phyloP scores from a whole-genome alignment of 64 coral and sea anemone genomes.

The Montipora sp. region DNA sequence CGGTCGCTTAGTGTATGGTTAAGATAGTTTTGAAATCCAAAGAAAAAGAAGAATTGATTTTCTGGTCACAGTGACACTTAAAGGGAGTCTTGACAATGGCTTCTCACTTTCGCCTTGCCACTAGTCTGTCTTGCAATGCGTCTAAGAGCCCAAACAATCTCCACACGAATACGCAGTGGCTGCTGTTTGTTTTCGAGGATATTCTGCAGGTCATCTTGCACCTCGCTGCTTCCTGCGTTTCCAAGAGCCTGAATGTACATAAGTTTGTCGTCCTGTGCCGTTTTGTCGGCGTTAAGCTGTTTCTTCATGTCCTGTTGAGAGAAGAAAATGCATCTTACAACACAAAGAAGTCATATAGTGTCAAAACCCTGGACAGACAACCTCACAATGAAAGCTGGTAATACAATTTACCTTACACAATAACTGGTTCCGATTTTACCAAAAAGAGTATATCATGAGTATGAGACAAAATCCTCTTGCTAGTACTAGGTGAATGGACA shows the following conservation, averaged over 20 bases:
- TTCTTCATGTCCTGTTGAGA: conserved; percentile 1
- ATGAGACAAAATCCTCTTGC: too few species aligned
- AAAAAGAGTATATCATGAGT: too few species aligned
- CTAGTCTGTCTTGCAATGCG: conserved; percentile 2
- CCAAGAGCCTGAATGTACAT: conserved; percentile 75
- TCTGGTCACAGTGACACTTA: background rate
- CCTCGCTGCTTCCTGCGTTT: conserved; percentile 46
- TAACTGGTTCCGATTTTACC: background rate
- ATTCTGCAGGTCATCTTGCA: background rate
- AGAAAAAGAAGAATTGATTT: too few species aligned
- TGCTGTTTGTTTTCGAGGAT: background rate
- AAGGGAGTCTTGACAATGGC: too few species aligned
- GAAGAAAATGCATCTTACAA: background rate
- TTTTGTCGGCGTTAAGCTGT: background rate
- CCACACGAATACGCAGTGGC: conserved; percentile 40
- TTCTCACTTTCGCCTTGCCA: conserved; percentile 6
- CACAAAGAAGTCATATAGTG: too few species aligned
- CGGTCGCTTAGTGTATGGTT: too few species aligned
- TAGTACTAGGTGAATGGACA: too few species aligned
- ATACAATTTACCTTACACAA: background rate
- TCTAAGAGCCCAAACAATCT: conserved; percentile 79
- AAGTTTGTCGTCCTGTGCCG: conserved; percentile 1
- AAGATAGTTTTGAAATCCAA: too few species aligned
- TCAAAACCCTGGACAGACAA: too few species aligned
- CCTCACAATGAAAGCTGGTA: too few species aligned